These are phyloP conservation scores for Aricia artaxerxes DNA, from an alignment of 2,888 invertebrate genomes.

Conservation along the genomic window DNA sequence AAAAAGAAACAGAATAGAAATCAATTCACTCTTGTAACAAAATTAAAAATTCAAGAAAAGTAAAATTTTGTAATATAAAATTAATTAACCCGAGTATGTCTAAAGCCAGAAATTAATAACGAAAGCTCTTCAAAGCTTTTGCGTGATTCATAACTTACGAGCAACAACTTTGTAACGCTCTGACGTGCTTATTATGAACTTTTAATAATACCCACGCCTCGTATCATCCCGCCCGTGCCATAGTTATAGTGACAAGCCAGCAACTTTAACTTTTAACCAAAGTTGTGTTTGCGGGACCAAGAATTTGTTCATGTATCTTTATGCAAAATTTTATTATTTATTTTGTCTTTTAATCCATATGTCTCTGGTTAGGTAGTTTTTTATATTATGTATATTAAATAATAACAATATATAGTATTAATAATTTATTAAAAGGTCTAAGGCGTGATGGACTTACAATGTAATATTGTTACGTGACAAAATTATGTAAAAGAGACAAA, in stretches of 20 bases:
- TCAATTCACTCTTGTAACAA: not conserved
- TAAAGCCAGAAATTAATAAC: constrained; percentile 24
- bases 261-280: constrained; percentile 8
- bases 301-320: not conserved
- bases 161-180: constrained; percentile 29
- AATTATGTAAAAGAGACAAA: no score
- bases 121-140: constrained; percentile 30
- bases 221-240: constrained; percentile 5
- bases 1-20: no score
- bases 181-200: constrained; percentile 30
- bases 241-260: not conserved
- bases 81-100: constrained; percentile 13
- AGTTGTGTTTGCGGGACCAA: not conserved
- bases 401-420: no score
- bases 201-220: constrained; percentile 23
- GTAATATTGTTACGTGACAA: no score
- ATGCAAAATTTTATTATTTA: not conserved
- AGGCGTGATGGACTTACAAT: no score
- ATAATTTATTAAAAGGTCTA: no score
- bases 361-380: no score
- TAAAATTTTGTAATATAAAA: not conserved
- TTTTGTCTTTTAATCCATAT: not conserved
- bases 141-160: constrained; percentile 26
- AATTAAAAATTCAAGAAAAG: not conserved
- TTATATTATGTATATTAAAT: no score